These are phyloP conservation scores for Drosophila tanythrix DNA, from an alignment of 2,888 invertebrate species.

Conservation along the genomic window DNA sequence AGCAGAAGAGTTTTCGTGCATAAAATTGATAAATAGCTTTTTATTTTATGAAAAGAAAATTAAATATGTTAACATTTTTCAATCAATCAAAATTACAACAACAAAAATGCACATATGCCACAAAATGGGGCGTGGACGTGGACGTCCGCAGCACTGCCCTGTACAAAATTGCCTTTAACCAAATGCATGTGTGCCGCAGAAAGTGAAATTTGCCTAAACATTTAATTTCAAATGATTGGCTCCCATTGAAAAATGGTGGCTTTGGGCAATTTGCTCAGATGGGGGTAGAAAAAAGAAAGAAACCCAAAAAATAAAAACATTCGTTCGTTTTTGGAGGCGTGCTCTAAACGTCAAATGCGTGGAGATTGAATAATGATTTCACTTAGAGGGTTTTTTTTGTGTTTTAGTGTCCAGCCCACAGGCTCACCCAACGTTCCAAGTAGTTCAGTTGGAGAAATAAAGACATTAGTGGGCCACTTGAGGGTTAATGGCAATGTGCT, in stretches of 20 bases:
- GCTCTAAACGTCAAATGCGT: conserved; percentile 34
- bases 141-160: conserved; percentile 21
- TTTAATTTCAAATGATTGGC: conserved; percentile 50
- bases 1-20: conserved; percentile 1
- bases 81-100: conserved; percentile 5
- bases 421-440: conserved; percentile 17
- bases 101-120: conserved; percentile 4
- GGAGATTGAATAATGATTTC: conserved; percentile 29
- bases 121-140: conserved; percentile 1
- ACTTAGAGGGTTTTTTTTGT: neutral
- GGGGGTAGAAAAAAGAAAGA: neutral
- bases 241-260: conserved; percentile 17
- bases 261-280: conserved; percentile 4
- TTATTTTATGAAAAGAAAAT: neutral
- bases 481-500: conserved; percentile 54
- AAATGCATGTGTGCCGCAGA: conserved; percentile 18
- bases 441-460: conserved; percentile 29
- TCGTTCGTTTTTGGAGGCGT: conserved; percentile 24
- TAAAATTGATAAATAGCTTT: conserved; percentile 5
- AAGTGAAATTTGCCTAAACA: conserved; percentile 47
- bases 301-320: conserved; percentile 23
- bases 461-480: conserved; percentile 58
- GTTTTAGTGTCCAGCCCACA: conserved; percentile 12
- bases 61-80: neutral
- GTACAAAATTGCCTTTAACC: neutral